Conservation (phyloP, 2,888 invertebrate genomes). For the Heteromyza rotundicornis region DNA sequence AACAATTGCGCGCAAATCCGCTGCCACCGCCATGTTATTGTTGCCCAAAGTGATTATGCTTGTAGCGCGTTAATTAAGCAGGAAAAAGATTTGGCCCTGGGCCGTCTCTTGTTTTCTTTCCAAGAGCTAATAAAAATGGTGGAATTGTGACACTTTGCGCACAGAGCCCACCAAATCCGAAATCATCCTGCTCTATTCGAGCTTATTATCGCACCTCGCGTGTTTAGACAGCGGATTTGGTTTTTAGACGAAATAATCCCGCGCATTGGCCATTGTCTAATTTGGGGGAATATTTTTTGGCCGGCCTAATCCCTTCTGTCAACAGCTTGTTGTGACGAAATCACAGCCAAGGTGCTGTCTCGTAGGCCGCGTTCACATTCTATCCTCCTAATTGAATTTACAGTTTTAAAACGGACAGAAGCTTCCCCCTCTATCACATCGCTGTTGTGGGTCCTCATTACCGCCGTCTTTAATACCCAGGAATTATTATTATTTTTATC, state of each 20-base stretch:
- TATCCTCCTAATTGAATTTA: conserved; percentile 1
- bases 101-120: neutral
- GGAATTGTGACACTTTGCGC: too few species aligned
- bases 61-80: conserved; percentile 23
- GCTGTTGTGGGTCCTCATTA: neutral
- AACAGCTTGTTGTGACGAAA: conserved; percentile 19
- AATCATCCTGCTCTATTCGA: neutral
- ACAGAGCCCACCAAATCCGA: too few species aligned
- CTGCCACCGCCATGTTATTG: conserved; percentile 6
- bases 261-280: conserved; percentile 23
- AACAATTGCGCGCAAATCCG: neutral
- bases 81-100: neutral
- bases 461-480: conserved; percentile 27
- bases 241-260: conserved; percentile 27
- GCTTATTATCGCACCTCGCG: conserved; percentile 25
- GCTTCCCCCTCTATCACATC: too few species aligned
- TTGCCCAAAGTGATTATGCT: conserved; percentile 22
- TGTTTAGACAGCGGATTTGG: conserved; percentile 27
- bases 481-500: conserved; percentile 35
- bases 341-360: neutral
- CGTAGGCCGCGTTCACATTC: neutral
- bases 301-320: conserved; percentile 27
- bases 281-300: conserved; percentile 15
- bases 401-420: neutral
- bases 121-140: neutral